Evolutionary conservation across 1,140 invertebrate genomes (phyloP).

Genomic region (Coelopa frigida): DNA sequence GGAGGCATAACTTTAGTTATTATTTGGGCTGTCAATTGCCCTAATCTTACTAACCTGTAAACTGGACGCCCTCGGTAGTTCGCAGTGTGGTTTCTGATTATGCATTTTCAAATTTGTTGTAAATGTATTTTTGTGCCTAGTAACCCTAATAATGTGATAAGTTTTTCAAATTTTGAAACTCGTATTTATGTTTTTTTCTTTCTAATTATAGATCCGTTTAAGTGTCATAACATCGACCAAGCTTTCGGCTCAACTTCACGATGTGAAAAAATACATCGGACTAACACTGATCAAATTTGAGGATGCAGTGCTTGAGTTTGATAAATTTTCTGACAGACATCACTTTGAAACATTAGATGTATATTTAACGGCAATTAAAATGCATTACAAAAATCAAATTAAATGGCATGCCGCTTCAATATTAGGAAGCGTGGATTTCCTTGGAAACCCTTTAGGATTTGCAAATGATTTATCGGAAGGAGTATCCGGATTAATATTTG

Average conservation of each 20-base stretch:
- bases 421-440: conserved; percentile 91
- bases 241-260: conserved; percentile 63
- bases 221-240: conserved; percentile 81
- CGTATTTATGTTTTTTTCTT: conserved; percentile 8
- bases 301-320: conserved; percentile 87
- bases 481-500: conserved; percentile 82
- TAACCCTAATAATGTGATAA: too few species aligned
- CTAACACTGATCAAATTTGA: conserved; percentile 92
- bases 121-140: too few species aligned
- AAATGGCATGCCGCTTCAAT: conserved; percentile 94
- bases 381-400: conserved; percentile 61
- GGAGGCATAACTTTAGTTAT: too few species aligned
- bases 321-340: conserved; percentile 76
- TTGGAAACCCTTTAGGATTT: conserved; percentile 94
- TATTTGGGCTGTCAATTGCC: too few species aligned
- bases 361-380: conserved; percentile 37
- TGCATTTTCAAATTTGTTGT: too few species aligned
- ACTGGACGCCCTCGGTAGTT: too few species aligned
- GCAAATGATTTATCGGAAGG: conserved; percentile 94
- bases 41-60: too few species aligned
- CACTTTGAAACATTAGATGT: conserved; percentile 73
- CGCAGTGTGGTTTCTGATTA: too few species aligned
- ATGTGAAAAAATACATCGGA: conserved; percentile 78
- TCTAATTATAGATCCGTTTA: conserved; percentile 57
- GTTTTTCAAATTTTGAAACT: too few species aligned